Conservation (phyloP, 2,113 vertebrate genomes). For the Platycercus adscitus region DNA sequence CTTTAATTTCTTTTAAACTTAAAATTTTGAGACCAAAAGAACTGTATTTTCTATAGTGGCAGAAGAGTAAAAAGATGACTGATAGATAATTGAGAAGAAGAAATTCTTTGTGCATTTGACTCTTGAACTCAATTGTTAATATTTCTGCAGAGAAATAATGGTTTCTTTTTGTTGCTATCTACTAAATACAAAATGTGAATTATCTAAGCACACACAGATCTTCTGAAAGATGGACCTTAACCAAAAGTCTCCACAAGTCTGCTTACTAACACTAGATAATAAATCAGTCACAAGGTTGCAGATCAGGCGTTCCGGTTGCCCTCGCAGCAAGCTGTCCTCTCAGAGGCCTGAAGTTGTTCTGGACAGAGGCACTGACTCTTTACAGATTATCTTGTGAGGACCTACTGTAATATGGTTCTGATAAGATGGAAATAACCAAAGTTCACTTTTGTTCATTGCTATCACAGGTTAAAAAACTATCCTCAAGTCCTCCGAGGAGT, state of each 20-base stretch:
- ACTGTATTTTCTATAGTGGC: neutral
- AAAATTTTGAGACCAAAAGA: neutral
- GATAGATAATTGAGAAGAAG: neutral
- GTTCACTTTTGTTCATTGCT: neutral
- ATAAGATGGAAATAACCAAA: neutral
- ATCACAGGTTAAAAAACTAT: neutral
- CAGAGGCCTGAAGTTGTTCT: neutral
- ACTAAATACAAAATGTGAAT: neutral
- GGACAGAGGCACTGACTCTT: neutral
- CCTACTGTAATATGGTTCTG: neutral
- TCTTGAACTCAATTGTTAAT: rapidly evolving
- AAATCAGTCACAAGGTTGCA: rapidly evolving
- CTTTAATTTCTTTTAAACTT: neutral
- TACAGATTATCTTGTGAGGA: neutral
- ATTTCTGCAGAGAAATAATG: neutral
- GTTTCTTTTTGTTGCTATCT: neutral
- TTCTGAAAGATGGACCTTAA: neutral
- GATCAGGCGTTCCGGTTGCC: neutral
- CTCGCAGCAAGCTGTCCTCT: neutral
- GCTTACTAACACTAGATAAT: neutral
- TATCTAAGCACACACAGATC: neutral
- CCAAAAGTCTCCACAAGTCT: neutral
- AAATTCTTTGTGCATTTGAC: neutral
- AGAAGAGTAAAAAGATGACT: neutral
- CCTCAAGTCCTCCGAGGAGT: neutral